Base-by-base conservation (phyloP, 2,113 vertebrate genomes). In the Mobula hypostoma region DNA sequence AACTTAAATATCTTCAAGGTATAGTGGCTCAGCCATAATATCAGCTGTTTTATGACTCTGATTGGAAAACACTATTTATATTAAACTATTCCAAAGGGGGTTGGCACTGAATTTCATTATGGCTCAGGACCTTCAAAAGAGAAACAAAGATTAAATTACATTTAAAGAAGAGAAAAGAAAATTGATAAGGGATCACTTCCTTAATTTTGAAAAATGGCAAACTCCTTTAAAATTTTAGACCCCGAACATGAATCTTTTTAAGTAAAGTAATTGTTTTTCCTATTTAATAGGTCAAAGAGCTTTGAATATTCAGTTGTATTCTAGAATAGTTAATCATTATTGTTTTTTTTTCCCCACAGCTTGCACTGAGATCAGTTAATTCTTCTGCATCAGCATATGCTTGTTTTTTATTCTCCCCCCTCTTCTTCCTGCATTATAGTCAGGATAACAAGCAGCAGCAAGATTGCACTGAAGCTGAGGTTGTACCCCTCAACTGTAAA, bases 361-460 rank as follows among this genome's bases (percentile, higher is more conserved):
- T 99, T 97, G 97, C 98, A 7, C 94, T 99, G 76, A 97, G 98
- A 94, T 96, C 98, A 70, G 97, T 99, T 95, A 99, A 98, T 95
- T 96, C 97, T 56, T 96, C 97, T 91, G 97, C 97, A 63, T 99
- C 98, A 72, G 98, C 98, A 0, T 99, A 99, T 40, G 97, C 96
- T 0, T 98, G 95, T 58, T 95, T 99, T 95, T 96, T 98, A 95
- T 99, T 99, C 96, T 97, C 98, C 0, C 95, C 98, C 11, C 85
- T 97, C 94, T 99, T 99, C 96, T 99, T 99, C 95, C 97, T 98
- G 94, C 95, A 96, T 79, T 99, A 99, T 96, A 96, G 95, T 58
- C 96, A 96, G 94, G 95, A 95, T 85, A 32, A 95, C 21, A 94
- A 29, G 1, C 12, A 95, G 87, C 95, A 95, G 0, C 95, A 95